Evolutionary conservation across 1,140 invertebrate genomes (phyloP), one percentile per base, ranked within the genome.

Genomic region (Plodia interpunctella): DNA sequence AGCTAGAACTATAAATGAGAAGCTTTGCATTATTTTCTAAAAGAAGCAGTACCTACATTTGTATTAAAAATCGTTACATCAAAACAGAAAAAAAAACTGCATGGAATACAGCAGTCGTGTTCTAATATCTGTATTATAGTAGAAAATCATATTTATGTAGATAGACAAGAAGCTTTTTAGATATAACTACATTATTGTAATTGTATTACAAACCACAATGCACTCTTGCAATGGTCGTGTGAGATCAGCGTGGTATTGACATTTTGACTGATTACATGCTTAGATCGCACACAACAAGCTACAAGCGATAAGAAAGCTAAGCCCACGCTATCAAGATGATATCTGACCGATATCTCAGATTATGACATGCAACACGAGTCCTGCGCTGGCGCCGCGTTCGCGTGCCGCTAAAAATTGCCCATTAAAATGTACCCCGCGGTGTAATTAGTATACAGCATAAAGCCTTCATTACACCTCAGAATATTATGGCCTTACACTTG

Each of bases 391-490:
- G 70, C 65, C 65, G 60, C 74, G 77, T 74, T 73, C 79, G 65
- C 74, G 65, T 66, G 74, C 68, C 78, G 60, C 75, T 78, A 70
- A 83, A 86, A 83, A 86, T 81, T 76, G 75, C 73, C 84, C 81
- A 80, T 84, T 87, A 82, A 83, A 82, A 78, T 77, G 66, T 74
- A 75, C 72, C 72, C 76, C 78, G 77, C 72, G 71, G 72, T 80
- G 80, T 80, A 80, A 85, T 83, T 82, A 80, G 77, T 76, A 69
- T 74, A 70, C 66, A 72, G 69, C 60, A 57, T 50, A 57, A 63
- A 58, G 60, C 60, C 75, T 72, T 69, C 73, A 72, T 38, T 13
- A 44, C 38, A 44, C 38, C 15, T 15, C 8, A 13, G 2, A 6
- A 17, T 44, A 5, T 1, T 4, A 15, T 44, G 38, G 15, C 5